These are phyloP conservation scores for Gallinago solitaria DNA, from an alignment of 2,797 vertebrate species.

Conservation along the genomic window DNA sequence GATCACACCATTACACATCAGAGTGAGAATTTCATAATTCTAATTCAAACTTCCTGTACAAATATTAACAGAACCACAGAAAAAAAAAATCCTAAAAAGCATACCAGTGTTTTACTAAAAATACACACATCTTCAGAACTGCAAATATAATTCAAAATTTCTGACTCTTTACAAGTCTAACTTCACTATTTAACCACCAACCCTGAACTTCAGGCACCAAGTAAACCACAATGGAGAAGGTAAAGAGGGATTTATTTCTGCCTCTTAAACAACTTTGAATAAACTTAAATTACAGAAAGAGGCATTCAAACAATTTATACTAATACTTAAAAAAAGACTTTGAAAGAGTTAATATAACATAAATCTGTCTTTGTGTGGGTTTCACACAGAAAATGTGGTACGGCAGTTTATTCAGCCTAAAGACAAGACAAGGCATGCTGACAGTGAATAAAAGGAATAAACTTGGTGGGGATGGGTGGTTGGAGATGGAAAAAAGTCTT, in stretches of 20 bases:
- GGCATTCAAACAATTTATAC: neutral
- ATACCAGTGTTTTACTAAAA: neutral
- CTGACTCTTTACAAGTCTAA: neutral
- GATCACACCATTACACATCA: neutral
- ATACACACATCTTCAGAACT: neutral
- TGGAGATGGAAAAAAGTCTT: neutral
- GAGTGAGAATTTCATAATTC: conserved; percentile 20
- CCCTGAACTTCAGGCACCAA: neutral
- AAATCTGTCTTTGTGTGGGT: neutral
- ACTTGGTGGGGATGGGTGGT: too few species aligned
- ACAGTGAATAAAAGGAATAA: neutral
- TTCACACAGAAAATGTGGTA: neutral
- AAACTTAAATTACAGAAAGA: neutral
- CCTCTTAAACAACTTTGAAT: neutral
- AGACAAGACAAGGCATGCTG: neutral
- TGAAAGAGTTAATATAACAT: neutral
- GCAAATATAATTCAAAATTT: neutral
- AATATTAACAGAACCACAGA: neutral
- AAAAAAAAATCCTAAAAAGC: neutral
- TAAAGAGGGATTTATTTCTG: neutral
- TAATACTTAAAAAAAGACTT: neutral
- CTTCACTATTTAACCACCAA: neutral
- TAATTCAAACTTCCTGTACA: neutral
- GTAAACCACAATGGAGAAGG: neutral
- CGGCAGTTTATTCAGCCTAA: neutral